Evolutionary conservation across 1,140 invertebrate species (phyloP).

Genomic region (Megathymus violae): DNA sequence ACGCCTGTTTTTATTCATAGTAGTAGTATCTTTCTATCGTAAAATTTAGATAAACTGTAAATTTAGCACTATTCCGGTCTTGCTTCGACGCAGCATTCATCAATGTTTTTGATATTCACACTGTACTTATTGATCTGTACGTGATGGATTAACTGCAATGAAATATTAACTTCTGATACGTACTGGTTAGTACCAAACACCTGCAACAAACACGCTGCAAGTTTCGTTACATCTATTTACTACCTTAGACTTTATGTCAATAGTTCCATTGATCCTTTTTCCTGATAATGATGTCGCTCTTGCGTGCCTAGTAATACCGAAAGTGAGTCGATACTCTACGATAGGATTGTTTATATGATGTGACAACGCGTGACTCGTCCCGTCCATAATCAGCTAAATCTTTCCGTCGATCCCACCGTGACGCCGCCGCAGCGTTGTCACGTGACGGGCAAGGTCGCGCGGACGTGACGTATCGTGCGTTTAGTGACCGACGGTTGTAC

Average conservation of each 20-base stretch:
- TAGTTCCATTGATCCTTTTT: not conserved
- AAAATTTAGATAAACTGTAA: too few species aligned
- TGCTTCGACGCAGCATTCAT: too few species aligned
- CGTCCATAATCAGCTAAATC: constrained; percentile 11
- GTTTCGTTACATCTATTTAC: constrained; percentile 1
- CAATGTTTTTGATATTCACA: too few species aligned
- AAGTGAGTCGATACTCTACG: not conserved
- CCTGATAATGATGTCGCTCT: too few species aligned
- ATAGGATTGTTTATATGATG: constrained; percentile 14
- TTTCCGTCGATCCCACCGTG: constrained; percentile 16
- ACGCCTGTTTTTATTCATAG: too few species aligned
- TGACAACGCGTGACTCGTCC: constrained; percentile 4
- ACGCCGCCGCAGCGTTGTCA: not conserved
- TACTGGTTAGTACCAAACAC: too few species aligned
- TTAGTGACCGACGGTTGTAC: not conserved
- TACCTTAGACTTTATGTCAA: not conserved
- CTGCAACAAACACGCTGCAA: too few species aligned
- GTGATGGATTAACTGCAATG: too few species aligned
- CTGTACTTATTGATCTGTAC: too few species aligned
- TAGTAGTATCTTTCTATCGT: too few species aligned
- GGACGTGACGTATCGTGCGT: constrained; percentile 8
- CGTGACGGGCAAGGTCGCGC: constrained; percentile 21
- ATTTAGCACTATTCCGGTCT: too few species aligned
- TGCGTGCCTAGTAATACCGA: not conserved
- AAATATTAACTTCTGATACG: too few species aligned